Evolutionary conservation across 2,888 invertebrate genomes (phyloP).

Genomic region (Ischnura elegans): DNA sequence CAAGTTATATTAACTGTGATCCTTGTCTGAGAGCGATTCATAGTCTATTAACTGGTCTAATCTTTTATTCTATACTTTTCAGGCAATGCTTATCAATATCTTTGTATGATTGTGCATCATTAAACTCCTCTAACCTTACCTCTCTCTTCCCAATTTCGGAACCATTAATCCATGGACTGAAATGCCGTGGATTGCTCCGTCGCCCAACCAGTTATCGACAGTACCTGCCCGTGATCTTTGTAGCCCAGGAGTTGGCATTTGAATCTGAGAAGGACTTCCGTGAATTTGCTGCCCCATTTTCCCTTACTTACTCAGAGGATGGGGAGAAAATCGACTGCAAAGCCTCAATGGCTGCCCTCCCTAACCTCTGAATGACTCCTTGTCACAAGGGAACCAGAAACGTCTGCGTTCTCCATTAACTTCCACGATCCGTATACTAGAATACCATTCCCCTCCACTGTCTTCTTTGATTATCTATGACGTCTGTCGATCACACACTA

Average conservation of each 20-base stretch:
- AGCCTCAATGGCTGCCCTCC: constrained; percentile 83
- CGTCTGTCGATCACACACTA: background rate
- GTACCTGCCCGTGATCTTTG: constrained; percentile 91
- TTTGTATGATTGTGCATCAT: constrained; percentile 34
- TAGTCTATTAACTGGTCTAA: background rate
- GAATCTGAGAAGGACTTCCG: constrained; percentile 89
- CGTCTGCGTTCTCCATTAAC: background rate
- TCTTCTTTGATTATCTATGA: background rate
- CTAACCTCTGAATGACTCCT: constrained; percentile 71
- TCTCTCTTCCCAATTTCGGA: constrained; percentile 63
- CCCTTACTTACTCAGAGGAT: constrained; percentile 85
- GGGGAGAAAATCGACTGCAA: constrained; percentile 93
- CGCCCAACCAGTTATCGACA: constrained; percentile 91
- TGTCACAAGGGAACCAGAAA: background rate
- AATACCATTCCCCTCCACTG: background rate
- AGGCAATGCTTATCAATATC: constrained; percentile 9
- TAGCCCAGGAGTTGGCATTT: constrained; percentile 94
- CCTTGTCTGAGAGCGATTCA: background rate
- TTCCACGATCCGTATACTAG: background rate
- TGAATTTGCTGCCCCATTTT: constrained; percentile 92
- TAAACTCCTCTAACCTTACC: constrained; percentile 54
- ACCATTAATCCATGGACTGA: constrained; percentile 60
- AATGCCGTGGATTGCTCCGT: constrained; percentile 61
- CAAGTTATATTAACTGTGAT: background rate
- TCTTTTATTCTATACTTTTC: constrained; percentile 38